These are phyloP conservation scores for Lota lota DNA, from an alignment of 2,113 vertebrate genomes.

Conservation along the genomic window DNA sequence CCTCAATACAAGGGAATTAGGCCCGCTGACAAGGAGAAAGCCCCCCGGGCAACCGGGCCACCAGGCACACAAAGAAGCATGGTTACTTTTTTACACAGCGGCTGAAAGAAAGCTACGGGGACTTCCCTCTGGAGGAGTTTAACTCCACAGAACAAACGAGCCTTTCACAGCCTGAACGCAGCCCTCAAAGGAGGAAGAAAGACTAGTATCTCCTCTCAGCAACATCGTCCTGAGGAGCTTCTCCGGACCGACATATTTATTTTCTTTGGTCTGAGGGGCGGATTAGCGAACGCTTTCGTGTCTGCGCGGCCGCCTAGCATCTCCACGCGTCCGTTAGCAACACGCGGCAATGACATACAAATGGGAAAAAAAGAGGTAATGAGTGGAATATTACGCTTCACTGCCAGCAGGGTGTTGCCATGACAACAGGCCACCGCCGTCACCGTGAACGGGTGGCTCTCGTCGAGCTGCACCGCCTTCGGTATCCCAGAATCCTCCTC, in stretches of 20 bases:
- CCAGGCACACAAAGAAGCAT: slow-evolving; percentile 9
- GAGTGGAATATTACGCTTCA: slow-evolving; percentile 85
- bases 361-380: slow-evolving; percentile 34
- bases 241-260: slow-evolving; percentile 21
- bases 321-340: slow-evolving; percentile 42
- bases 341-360: not conserved
- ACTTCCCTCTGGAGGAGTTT: slow-evolving; percentile 3
- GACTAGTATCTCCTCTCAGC: slow-evolving; percentile 7
- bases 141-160: slow-evolving; percentile 27
- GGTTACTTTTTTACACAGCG: not conserved
- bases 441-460: slow-evolving; percentile 84
- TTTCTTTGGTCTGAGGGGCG: slow-evolving; percentile 22
- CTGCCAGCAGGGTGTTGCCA: slow-evolving; percentile 92
- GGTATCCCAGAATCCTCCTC: slow-evolving; percentile 87
- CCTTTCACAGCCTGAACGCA: slow-evolving; percentile 3
- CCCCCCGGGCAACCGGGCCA: slow-evolving; percentile 1
- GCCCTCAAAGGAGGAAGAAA: not conserved
- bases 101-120: slow-evolving; percentile 2
- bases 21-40: slow-evolving; percentile 11
- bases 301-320: slow-evolving; percentile 42
- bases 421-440: slow-evolving; percentile 97
- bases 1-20: slow-evolving; percentile 28
- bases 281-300: slow-evolving; percentile 27
- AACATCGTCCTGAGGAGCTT: not conserved
- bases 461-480: slow-evolving; percentile 84